Base-by-base conservation (phyloP, 2,888 invertebrate species). In the Cactoblastis cactorum region DNA sequence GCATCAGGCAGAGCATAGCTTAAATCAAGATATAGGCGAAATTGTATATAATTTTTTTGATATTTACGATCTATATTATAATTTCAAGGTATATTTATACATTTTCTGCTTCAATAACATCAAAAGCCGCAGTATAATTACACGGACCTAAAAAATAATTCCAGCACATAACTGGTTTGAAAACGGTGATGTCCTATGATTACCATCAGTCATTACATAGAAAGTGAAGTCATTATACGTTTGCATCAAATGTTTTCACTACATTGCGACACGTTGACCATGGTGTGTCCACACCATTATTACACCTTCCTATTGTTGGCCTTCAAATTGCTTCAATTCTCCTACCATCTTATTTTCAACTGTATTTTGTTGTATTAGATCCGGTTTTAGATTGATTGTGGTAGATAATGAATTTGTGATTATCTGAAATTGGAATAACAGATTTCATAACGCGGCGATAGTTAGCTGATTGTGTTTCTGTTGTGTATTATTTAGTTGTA, bases 161-260 rank as follows among this genome's bases (percentile, higher is more conserved):
- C 19, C 18, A n/a, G 2, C 22, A 0, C 22, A 4, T 8, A 39
- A 43, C 28, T 4, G 28, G 43, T 43, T 28, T 9, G 28, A 43
- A 24, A 43, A 11, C 28, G 28, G 43, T 43, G 43, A 28, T 28
- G 41, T 43, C 41, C 24, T 17, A 28, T 43, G 43, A 43, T 43
- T 43, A 43, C 28, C 43, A 43, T 32, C 43, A 32, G 35, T 48
- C 37, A 48, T 48, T 48, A 48, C 28, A 37, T 37, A 48, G 47
- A 48, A 48, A 48, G 47, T 48, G 47, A 48, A 48, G 47, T 37
- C 37, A 48, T 37, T 47, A 47, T 24, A 4, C 11, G 37, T 45
- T 18, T 34, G 18, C 34, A 34, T 46, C 34, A 34, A 34, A 46
- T 34, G 17, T 46, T 46, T 46, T 46, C 45, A 46, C 45, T 19